Conservation (phyloP, 30 jellyfish, hydroid and myxozoan genomes). For the Cassiopea xamachana region DNA sequence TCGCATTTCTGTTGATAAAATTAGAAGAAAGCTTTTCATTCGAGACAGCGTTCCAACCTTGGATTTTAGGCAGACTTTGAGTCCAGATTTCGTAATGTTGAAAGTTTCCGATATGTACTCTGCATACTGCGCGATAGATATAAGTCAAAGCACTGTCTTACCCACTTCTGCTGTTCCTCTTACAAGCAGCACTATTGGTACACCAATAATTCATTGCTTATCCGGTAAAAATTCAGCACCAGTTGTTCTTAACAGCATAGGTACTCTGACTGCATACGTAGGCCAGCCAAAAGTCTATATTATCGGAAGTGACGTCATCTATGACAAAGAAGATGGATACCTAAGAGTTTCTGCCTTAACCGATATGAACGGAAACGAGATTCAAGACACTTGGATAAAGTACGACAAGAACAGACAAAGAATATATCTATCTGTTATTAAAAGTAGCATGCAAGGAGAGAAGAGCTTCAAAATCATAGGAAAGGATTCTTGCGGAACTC, state of each 20-base stretch:
- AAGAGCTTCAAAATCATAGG: conserved; percentile 36
- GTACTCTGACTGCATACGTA: conserved; percentile 19
- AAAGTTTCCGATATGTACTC: conserved; percentile 24
- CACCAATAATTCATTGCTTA: conserved; percentile 34
- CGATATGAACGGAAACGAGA: conserved; percentile 16
- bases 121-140: conserved; percentile 7
- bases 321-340: conserved; percentile 72
- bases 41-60: conserved; percentile 14
- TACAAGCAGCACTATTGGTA: conserved; percentile 26
- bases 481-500: conserved; percentile 77
- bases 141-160: background rate
- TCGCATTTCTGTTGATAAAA: background rate
- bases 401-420: conserved; percentile 18
- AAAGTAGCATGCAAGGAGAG: background rate
- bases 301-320: conserved; percentile 43
- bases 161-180: background rate
- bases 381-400: conserved; percentile 43
- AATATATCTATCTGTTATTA: conserved; percentile 32
- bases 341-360: conserved; percentile 19
- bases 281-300: conserved; percentile 41
- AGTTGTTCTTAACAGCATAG: conserved; percentile 62
- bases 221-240: conserved; percentile 49
- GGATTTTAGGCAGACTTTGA: conserved; percentile 28
- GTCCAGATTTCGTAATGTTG: conserved; percentile 23
- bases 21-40: conserved; percentile 27